Evolutionary conservation across 2,888 invertebrate genomes (phyloP).

Genomic region (Parthenolecanium corni): DNA sequence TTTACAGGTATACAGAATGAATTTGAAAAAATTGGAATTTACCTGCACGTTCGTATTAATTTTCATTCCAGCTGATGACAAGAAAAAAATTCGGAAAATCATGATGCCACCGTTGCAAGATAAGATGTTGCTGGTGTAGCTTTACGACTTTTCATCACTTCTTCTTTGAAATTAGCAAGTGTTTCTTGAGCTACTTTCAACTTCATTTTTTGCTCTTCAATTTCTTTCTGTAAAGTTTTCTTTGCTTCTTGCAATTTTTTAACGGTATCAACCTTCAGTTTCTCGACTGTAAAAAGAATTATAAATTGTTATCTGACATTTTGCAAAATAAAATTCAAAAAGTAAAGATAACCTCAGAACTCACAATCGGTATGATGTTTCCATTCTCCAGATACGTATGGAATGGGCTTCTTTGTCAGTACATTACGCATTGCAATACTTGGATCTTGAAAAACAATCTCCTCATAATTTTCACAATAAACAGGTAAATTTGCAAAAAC

Average conservation of each 20-base stretch:
- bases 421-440: slow-evolving; percentile 59
- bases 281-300: slow-evolving; percentile 8
- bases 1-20: too few relatives aligned
- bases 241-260: slow-evolving; percentile 19
- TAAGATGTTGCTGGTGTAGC: slow-evolving; percentile 24
- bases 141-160: slow-evolving; percentile 22
- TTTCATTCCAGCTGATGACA: too few relatives aligned
- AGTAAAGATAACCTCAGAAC: neutral
- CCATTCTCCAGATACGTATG: slow-evolving; percentile 25
- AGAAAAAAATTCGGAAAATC: neutral
- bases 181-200: slow-evolving; percentile 26
- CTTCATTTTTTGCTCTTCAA: slow-evolving; percentile 23
- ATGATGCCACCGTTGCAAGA: slow-evolving; percentile 3
- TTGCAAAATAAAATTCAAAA: neutral
- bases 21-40: too few relatives aligned
- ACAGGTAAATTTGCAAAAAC: slow-evolving; percentile 40
- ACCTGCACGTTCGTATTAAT: too few relatives aligned
- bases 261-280: slow-evolving; percentile 18
- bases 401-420: slow-evolving; percentile 2
- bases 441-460: slow-evolving; percentile 86
- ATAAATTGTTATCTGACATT: neutral
- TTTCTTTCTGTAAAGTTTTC: slow-evolving; percentile 13
- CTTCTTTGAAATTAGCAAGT: slow-evolving; percentile 19
- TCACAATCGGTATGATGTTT: slow-evolving; percentile 25
- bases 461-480: slow-evolving; percentile 89